Base-by-base conservation (phyloP, 2,888 invertebrate species). In the Silvanus unidentatus region DNA sequence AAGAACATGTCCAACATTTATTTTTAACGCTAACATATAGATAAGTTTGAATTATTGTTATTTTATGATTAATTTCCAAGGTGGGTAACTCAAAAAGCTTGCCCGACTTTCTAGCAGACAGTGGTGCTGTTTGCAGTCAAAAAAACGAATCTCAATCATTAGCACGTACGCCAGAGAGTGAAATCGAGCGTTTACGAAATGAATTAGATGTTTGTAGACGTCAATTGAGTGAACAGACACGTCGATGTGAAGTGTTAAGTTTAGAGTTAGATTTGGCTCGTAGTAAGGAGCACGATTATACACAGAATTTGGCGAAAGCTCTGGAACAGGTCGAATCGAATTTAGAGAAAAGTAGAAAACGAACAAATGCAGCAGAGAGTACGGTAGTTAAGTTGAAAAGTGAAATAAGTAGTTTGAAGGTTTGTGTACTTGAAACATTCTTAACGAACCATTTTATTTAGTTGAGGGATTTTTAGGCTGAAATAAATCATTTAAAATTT, bases 61-160 rank as follows among this genome's bases (percentile, higher is more conserved):
- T n/a, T n/a, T n/a, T n/a, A n/a, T n/a, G n/a, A n/a, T n/a, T n/a
- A n/a, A n/a, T n/a, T n/a, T n/a, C 47, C 52, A 27, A 73, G 64
- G 64, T 72, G 15, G 73, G 70, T 34, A 72, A 74, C 29, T 74
- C 76, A 39, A 77, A 80, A 65, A 77, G 78, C 53, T 68, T 86
- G 49, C 85, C 85, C 1, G 85, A 85, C 59, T 86, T 86, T 64
- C 73, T 86, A 22, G 82, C 82, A 1, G 85, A 86, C 60, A 84
- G 84, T 3, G 37, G 37, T 2, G 83, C 84, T 13, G 80, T 74
- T 57, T 68, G 70, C 42, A 60, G 68, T 39, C 61, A 60, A 39
- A 64, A 62, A 50, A 58, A 60, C 27, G 62, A 59, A 28, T 55
- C 54, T 40, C 49, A 51, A 4, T 44, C 50, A 6, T 16, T 15